phyloP scores from a whole-genome alignment of 2,888 invertebrate species.

The Aromia moschata region DNA sequence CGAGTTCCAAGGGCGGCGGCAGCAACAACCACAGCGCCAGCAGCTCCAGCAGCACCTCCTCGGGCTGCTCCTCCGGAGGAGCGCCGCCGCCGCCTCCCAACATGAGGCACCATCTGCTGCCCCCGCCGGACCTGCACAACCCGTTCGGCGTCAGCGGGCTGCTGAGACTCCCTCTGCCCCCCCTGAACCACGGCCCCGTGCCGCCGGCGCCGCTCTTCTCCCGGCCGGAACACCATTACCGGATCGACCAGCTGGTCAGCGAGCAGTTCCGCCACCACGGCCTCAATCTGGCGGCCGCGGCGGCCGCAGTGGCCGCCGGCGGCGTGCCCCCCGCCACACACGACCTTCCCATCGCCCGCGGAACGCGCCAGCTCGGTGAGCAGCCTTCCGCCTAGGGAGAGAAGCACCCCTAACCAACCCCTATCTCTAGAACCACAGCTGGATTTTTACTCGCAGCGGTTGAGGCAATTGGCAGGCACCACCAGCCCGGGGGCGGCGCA shows the following conservation, averaged over 20 bases:
- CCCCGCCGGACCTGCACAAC: conserved; percentile 78
- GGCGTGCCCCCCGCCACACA: conserved; percentile 71
- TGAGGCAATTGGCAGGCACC: conserved; percentile 97
- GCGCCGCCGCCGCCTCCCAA: conserved; percentile 70
- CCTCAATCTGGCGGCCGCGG: conserved; percentile 79
- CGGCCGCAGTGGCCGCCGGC: conserved; percentile 73
- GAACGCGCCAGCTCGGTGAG: conserved; percentile 68
- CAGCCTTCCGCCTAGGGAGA: conserved; percentile 63
- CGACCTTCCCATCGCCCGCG: conserved; percentile 71
- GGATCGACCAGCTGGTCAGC: conserved; percentile 85
- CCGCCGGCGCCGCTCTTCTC: conserved; percentile 79
- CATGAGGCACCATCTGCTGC: conserved; percentile 74
- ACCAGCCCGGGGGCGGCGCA: conserved; percentile 93
- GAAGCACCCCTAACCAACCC: conserved; percentile 69
- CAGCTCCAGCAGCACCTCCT: conserved; percentile 64
- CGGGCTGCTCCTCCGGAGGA: conserved; percentile 66
- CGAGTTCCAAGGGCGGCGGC: conserved; percentile 63
- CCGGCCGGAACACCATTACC: conserved; percentile 80
- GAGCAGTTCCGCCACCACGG: conserved; percentile 86
- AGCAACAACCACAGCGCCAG: conserved; percentile 66
- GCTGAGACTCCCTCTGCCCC: conserved; percentile 79
- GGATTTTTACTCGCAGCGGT: conserved; percentile 99
- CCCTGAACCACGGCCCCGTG: conserved; percentile 74
- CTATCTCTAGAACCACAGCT: conserved; percentile 86
- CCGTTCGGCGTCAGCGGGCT: conserved; percentile 79